A percentile compares a stretch with the other conserved stretches of the same genome.
Conservation (phyloP, 1,140 invertebrate genomes). For the Meloidogyne chitwoodi region DNA sequence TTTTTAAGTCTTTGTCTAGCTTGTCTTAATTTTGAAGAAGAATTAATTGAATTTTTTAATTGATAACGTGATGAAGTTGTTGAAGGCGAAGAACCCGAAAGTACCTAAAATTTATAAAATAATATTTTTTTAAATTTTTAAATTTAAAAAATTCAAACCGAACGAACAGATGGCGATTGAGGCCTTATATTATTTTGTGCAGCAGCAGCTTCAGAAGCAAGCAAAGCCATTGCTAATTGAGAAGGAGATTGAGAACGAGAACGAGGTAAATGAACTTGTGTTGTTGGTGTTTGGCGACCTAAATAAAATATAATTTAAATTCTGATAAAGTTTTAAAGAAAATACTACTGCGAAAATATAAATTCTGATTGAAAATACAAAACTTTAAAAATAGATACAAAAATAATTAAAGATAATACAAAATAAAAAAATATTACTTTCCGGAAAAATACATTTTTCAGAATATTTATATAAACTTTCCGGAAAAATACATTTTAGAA, state of each 20-base stretch:
- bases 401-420: background rate
- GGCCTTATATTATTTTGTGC: background rate
- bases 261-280: background rate
- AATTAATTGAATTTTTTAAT: background rate
- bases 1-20: slow-evolving; percentile 38
- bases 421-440: background rate
- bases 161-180: background rate
- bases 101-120: background rate
- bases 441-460: no score
- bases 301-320: background rate
- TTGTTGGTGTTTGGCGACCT: background rate
- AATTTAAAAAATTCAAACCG: background rate
- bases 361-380: no score
- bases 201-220: background rate
- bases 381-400: background rate
- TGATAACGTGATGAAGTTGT: slow-evolving; percentile 1
- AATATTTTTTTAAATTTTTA: background rate
- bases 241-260: slow-evolving; percentile 26
- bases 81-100: slow-evolving; percentile 13
- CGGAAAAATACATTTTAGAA: no score
- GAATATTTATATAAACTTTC: no score
- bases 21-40: slow-evolving; percentile 24
- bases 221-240: slow-evolving; percentile 18
- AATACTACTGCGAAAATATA: no score
- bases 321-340: no score